Conservation (phyloP, 1,140 invertebrate genomes). For the Drosophila sturtevanti region DNA sequence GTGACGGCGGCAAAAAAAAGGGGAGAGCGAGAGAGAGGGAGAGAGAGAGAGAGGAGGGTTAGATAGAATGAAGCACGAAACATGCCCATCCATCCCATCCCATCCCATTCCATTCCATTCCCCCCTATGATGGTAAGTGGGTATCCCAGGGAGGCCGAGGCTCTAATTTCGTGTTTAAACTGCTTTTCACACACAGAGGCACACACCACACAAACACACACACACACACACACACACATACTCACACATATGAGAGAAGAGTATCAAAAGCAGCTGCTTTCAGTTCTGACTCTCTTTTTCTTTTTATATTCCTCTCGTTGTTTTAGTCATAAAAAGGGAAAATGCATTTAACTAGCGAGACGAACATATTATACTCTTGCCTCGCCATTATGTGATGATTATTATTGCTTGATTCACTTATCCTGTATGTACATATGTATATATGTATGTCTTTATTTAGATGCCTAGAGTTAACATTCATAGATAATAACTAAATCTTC, state of each 20-base stretch:
- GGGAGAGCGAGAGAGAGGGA: background rate
- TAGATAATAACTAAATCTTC: too few relatives aligned
- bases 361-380: constrained; percentile 1
- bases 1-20: too few relatives aligned
- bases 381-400: background rate
- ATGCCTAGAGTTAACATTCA: too few relatives aligned
- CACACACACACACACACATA: constrained; percentile 21
- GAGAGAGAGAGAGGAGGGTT: background rate
- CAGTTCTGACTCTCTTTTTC: background rate
- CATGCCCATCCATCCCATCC: background rate
- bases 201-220: background rate
- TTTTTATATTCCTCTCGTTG: constrained; percentile 17
- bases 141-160: constrained; percentile 29
- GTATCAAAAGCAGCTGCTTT: constrained; percentile 31
- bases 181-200: constrained; percentile 65
- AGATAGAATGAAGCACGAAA: constrained; percentile 1
- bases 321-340: constrained; percentile 31
- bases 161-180: constrained; percentile 79
- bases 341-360: background rate
- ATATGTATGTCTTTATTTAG: too few relatives aligned
- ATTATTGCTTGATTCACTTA: background rate
- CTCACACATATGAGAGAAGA: constrained; percentile 16
- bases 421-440: too few relatives aligned
- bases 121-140: background rate
- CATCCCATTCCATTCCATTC: too few relatives aligned